phyloP scores from a whole-genome alignment of 2,888 invertebrate genomes.

The Catocala fraxini region DNA sequence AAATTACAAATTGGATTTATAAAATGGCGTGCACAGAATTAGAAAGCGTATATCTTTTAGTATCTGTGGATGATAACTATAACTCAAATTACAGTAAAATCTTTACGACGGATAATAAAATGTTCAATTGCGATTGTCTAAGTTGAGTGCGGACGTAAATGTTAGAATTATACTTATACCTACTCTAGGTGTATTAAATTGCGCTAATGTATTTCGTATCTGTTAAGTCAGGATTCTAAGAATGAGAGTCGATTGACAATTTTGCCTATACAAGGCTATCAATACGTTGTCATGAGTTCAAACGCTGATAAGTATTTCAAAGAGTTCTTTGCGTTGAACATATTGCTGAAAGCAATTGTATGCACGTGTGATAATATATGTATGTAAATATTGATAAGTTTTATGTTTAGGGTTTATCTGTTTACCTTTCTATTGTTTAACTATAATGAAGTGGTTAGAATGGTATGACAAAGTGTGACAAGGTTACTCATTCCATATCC shows the following conservation, averaged over 20 bases:
- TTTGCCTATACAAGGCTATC: too few species aligned
- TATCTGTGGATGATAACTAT: conserved; percentile 29
- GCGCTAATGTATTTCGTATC: conserved; percentile 5
- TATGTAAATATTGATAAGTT: conserved; percentile 66
- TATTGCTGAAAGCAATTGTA: too few species aligned
- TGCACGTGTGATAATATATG: conserved; percentile 45
- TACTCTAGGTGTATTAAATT: conserved; percentile 12
- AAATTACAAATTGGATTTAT: conserved; percentile 13
- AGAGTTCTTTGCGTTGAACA: too few species aligned
- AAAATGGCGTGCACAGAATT: conserved; percentile 15
- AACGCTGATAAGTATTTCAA: too few species aligned
- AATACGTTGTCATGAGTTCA: too few species aligned
- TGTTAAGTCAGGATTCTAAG: background rate
- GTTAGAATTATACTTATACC: conserved; percentile 17
- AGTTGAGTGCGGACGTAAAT: conserved; percentile 20
- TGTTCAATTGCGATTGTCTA: conserved; percentile 35
- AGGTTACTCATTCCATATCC: background rate
- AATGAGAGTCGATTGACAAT: background rate
- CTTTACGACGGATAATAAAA: conserved; percentile 51
- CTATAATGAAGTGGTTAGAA: conserved; percentile 32
- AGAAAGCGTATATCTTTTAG: conserved; percentile 42
- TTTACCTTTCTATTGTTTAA: conserved; percentile 67
- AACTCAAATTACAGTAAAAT: conserved; percentile 36
- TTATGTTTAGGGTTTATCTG: conserved; percentile 60
- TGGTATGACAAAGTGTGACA: background rate